Evolutionary conservation across 2,888 invertebrate genomes (phyloP).

Genomic region (Pheosia gnoma): DNA sequence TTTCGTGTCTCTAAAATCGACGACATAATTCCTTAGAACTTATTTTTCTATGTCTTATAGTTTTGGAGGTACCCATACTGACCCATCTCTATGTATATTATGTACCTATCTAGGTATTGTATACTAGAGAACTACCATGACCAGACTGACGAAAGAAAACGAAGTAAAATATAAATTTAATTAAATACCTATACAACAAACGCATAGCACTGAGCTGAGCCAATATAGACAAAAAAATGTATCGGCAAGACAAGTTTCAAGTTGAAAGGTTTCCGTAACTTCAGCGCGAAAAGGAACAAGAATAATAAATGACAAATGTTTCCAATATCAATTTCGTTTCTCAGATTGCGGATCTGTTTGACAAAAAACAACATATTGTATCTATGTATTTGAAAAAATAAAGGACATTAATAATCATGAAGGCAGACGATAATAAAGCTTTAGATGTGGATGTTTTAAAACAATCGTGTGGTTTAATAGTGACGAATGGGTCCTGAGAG

Average conservation of each 20-base stretch:
- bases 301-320: constrained; percentile 14
- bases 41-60: too few relatives aligned
- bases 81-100: too few relatives aligned
- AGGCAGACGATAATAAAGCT: constrained; percentile 26
- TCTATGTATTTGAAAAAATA: constrained; percentile 17
- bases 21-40: too few relatives aligned
- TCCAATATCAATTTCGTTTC: constrained; percentile 12
- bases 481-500: constrained; percentile 48
- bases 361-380: not conserved
- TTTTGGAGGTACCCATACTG: too few relatives aligned
- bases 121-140: not conserved
- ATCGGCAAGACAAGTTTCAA: not conserved
- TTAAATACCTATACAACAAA: too few relatives aligned
- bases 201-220: not conserved
- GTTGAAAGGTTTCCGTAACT: constrained; percentile 1
- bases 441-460: constrained; percentile 32
- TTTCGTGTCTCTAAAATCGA: too few relatives aligned
- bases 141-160: too few relatives aligned
- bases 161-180: too few relatives aligned
- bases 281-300: constrained; percentile 8
- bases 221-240: not conserved
- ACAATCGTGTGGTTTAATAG: constrained; percentile 44
- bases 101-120: not conserved
- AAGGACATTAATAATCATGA: constrained; percentile 27
- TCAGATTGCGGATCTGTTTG: constrained; percentile 6